These are phyloP conservation scores for Xenopus borealis DNA, from an alignment of 2,113 vertebrate species.

Conservation along the genomic window DNA sequence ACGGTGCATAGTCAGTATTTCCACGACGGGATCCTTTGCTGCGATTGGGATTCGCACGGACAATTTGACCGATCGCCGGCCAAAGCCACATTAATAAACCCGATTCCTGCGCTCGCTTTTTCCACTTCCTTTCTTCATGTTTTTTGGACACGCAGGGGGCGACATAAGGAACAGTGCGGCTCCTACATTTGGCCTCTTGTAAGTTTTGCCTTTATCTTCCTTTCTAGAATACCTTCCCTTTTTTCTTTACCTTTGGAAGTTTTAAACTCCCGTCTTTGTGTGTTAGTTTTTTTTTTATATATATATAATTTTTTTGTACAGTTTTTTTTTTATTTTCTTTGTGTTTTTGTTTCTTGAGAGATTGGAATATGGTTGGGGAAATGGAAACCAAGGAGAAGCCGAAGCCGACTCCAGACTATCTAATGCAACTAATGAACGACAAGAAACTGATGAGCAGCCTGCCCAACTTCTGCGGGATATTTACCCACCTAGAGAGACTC, in stretches of 20 bases:
- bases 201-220: neutral
- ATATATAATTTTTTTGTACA: constrained; percentile 34
- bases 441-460: constrained; percentile 96
- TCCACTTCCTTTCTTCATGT: neutral
- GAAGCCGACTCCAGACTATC: constrained; percentile 94
- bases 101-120: neutral
- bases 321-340: constrained; percentile 12
- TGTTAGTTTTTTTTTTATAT: neutral
- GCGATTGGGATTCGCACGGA: neutral
- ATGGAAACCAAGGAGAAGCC: constrained; percentile 96
- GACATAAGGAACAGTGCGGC: constrained; percentile 22
- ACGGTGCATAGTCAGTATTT: neutral
- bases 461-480: constrained; percentile 98
- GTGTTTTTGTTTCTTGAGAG: constrained; percentile 22
- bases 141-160: constrained; percentile 29
- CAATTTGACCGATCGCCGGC: neutral
- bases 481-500: constrained; percentile 94
- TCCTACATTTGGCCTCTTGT: constrained; percentile 48
- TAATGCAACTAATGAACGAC: constrained; percentile 98
- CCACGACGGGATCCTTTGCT: neutral
- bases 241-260: neutral
- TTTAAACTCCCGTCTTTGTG: constrained; percentile 39
- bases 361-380: constrained; percentile 92
- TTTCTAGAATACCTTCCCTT: neutral
- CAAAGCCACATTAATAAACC: neutral